Evolutionary conservation across 1,140 invertebrate species (phyloP), one percentile per base, ranked within the genome.

Genomic region (Olivierus martensii): DNA sequence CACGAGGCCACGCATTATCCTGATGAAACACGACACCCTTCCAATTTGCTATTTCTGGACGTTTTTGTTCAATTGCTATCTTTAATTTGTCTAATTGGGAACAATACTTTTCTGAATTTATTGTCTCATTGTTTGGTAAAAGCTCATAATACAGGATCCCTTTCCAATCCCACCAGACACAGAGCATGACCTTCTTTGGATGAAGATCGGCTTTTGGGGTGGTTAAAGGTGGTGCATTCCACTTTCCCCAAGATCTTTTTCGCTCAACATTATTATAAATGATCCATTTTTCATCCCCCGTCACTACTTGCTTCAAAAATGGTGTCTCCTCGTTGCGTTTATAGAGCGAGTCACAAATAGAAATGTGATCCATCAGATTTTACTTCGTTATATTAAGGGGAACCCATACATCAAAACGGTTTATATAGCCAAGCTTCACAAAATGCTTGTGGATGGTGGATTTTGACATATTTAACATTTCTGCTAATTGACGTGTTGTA

Each of bases 1-100:
- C 34, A 58, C 61, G 61, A 7, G 58, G 62, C 35, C 45, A 34
- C 18, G 47, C 58, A 18, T 63, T 61, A 46, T 65, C 63, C 34
- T 62, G 56, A 35, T 47, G 3, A 49, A n/a, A n/a, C n/a, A n/a
- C 36, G 11, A 52, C 19, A 10, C 46, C 46, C 18, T 45, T 44
- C 39, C 17, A 15, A 41, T 48, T 53, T 4, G 14, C 10, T 4
- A 48, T 18, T 56, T n/a, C n/a, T n/a, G n/a, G n/a, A n/a, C n/a
- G n/a, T n/a, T n/a, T n/a, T 12, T 12, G 17, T 18, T 15, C 44
- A 36, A 47, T 28, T 28, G 22, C 22, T 28, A 7, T 52, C 46
- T 35, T 12, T 3, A 53, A 35, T 42, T 50, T 17, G 6, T 49
- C 41, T 46, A 53, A 41, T 36, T 53, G 41, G 7, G n/a, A 21